Base-by-base conservation (phyloP, 2,888 invertebrate genomes). In the Eulithis prunata region DNA sequence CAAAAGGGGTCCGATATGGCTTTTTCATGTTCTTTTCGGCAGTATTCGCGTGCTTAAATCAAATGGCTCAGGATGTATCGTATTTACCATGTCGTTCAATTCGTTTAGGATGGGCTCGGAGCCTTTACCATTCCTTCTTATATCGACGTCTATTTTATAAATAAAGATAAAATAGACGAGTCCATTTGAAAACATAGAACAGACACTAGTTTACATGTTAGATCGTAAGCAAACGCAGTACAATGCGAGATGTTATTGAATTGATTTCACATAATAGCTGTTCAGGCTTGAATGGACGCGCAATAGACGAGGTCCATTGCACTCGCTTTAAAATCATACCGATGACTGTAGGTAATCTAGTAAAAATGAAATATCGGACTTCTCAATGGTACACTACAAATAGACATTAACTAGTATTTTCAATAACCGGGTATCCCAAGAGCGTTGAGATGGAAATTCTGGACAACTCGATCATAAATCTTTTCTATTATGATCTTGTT, bases 1-100 rank as follows among this genome's bases (percentile, higher is more conserved):
- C 78, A 76, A 81, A 21, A 83, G 73, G 79, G 78, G 77, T 81
- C 77, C 72, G 70, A 78, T 78, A 78, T 75, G 77, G 74, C 69
- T 73, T 79, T 76, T 77, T 75, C 73, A 73, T 79, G 77, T 80
- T 79, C 73, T 78, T 73, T 71, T 57, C 51, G 62, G 54, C 66
- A 70, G 69, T 75, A 74, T 78, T 75, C 72, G 70, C 46, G 61
- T 71, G 66, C 73, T 74, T 73, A 64, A 68, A 66, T 74, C 70
- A 70, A 77, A 73, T 64, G 70, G 71, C 38, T 54, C 61, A 45
- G n/a, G 14, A 47, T 47, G 55, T 58, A 67, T 57, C 46, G 41
- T 59, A 38, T 59, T 66, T 62, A 59, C 43, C 36, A 32, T 52
- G 45, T 47, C 56, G 38, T 53, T 54, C 53, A 43, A 36, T 57